Conservation (phyloP, 1,140 invertebrate species). For the Ephestia elutella region DNA sequence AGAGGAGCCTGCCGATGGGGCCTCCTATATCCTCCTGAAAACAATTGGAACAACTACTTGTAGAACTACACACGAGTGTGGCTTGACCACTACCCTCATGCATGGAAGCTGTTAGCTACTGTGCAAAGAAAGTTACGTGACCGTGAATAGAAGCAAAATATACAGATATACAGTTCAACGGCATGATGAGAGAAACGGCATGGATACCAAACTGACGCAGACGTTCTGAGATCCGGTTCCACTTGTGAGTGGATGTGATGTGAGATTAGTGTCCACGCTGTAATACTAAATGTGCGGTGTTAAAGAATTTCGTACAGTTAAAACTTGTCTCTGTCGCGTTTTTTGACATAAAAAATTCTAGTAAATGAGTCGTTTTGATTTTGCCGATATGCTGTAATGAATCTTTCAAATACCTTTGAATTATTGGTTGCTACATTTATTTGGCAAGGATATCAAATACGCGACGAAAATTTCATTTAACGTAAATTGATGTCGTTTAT, state of each 20-base stretch:
- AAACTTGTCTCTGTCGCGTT: background rate
- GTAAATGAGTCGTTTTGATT: no score
- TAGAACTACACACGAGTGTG: conserved; percentile 36
- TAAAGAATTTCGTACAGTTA: conserved; percentile 6
- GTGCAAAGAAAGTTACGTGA: conserved; percentile 58
- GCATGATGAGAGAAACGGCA: conserved; percentile 16
- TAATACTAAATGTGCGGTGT: conserved; percentile 15
- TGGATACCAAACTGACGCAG: background rate
- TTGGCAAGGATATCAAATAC: no score
- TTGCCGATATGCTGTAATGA: no score
- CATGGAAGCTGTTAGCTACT: conserved; percentile 63
- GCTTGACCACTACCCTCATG: conserved; percentile 43
- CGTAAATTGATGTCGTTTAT: no score
- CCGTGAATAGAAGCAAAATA: conserved; percentile 57
- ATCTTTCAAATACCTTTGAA: no score
- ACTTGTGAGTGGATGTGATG: background rate
- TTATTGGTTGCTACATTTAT: no score
- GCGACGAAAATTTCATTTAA: no score
- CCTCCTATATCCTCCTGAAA: conserved; percentile 74
- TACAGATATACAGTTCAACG: conserved; percentile 73
- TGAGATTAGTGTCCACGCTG: conserved; percentile 21
- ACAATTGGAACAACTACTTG: conserved; percentile 55
- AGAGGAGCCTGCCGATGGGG: conserved; percentile 75
- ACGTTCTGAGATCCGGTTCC: conserved; percentile 9
- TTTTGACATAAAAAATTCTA: no score